Evolutionary conservation across 1,140 invertebrate species (phyloP).

Genomic region (Venturia canescens): DNA sequence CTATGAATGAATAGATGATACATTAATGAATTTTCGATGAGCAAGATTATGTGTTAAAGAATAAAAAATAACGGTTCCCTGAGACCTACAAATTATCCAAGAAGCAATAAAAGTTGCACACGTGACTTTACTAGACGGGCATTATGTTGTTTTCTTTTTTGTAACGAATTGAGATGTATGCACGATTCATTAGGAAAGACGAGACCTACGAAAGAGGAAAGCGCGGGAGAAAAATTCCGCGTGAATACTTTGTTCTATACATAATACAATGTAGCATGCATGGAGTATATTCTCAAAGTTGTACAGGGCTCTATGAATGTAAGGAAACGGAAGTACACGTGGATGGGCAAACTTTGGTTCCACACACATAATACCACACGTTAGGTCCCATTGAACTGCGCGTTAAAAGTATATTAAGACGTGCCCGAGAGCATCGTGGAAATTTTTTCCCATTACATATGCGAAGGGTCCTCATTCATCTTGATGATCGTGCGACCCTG

Average conservation of each 20-base stretch:
- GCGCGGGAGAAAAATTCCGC: constrained; percentile 30
- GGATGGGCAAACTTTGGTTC: constrained; percentile 15
- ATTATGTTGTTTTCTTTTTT: neutral
- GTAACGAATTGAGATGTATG: constrained; percentile 8
- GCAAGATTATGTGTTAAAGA: neutral
- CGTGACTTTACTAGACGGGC: neutral
- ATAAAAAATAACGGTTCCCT: neutral
- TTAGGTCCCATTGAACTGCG: neutral
- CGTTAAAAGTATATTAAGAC: neutral
- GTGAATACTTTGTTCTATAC: constrained; percentile 3
- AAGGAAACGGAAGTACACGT: constrained; percentile 5
- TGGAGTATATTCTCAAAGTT: neutral
- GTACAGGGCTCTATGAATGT: neutral
- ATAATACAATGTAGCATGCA: constrained; percentile 7
- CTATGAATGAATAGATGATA: neutral
- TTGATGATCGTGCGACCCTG: no score
- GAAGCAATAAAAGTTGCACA: constrained; percentile 2
- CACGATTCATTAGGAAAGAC: constrained; percentile 31
- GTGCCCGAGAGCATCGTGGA: neutral
- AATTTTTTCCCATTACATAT: no score
- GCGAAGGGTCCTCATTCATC: no score
- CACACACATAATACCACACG: neutral
- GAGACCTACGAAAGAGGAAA: constrained; percentile 7
- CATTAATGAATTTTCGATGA: neutral
- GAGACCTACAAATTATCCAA: constrained; percentile 29